phyloP scores from a whole-genome alignment of 2,113 vertebrate genomes.

The Mirounga angustirostris region DNA sequence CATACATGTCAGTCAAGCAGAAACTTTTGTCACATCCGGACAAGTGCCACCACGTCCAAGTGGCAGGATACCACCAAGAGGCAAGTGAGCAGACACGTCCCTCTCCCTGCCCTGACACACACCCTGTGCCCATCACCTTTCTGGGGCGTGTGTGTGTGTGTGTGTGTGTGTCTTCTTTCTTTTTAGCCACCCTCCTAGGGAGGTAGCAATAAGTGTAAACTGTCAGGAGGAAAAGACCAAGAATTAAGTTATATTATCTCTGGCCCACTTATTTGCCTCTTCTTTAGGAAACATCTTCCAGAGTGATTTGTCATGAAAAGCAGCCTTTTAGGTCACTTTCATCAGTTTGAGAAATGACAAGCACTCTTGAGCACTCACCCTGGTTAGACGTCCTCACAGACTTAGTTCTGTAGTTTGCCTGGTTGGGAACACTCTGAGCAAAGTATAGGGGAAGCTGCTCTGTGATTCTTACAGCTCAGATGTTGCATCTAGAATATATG shows the following conservation, averaged over 20 bases:
- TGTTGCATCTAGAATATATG: background rate
- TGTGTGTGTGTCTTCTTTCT: background rate
- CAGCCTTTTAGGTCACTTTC: background rate
- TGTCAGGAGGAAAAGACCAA: constrained; percentile 41
- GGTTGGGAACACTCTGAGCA: background rate
- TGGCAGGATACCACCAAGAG: background rate
- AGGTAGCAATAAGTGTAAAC: constrained; percentile 11
- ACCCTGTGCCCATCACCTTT: constrained; percentile 42
- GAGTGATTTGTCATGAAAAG: background rate
- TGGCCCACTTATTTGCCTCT: constrained; percentile 30
- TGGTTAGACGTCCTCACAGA: background rate
- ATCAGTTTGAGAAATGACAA: background rate
- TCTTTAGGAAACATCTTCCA: constrained; percentile 19
- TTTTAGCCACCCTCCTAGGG: constrained; percentile 52
- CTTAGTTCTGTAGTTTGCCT: background rate
- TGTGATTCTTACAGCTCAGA: background rate
- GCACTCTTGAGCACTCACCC: background rate
- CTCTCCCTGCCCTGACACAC: constrained; percentile 42
- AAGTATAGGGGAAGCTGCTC: background rate
- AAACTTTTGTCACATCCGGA: constrained; percentile 30
- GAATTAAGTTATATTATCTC: constrained; percentile 5
- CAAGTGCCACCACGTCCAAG: background rate
- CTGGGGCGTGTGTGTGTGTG: background rate
- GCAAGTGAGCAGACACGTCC: background rate
- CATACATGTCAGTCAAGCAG: background rate